Percentiles rank a stretch among this genome's conserved stretches.
phyloP scores from a whole-genome alignment of 2,113 vertebrate species.

The Globicephala melas region DNA sequence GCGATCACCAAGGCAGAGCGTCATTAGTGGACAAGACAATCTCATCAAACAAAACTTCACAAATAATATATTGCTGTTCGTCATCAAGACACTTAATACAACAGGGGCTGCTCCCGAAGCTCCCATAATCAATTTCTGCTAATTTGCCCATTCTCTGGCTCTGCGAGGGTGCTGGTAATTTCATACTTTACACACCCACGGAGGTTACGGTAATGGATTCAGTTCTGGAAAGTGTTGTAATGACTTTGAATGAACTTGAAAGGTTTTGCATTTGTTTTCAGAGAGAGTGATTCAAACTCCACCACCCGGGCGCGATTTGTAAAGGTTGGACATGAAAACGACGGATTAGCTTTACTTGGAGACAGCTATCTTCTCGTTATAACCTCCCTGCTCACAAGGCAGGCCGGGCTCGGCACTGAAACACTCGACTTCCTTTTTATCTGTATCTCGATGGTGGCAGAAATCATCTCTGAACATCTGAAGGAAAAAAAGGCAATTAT shows the following conservation, averaged over 20 bases:
- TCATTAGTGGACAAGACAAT: slow-evolving; percentile 77
- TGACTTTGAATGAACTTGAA: slow-evolving; percentile 86
- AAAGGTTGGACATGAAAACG: slow-evolving; percentile 79
- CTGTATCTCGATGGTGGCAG: slow-evolving; percentile 29
- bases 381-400: slow-evolving; percentile 63
- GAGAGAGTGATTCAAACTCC: slow-evolving; percentile 78
- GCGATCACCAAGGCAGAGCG: slow-evolving; percentile 73
- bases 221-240: slow-evolving; percentile 76
- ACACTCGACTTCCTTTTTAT: slow-evolving; percentile 73
- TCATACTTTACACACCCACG: slow-evolving; percentile 83
- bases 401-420: slow-evolving; percentile 40
- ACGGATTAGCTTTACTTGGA: slow-evolving; percentile 71
- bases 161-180: slow-evolving; percentile 76
- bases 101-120: slow-evolving; percentile 74
- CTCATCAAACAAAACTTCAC: slow-evolving; percentile 79
- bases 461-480: slow-evolving; percentile 69
- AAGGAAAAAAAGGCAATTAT: slow-evolving; percentile 67
- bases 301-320: slow-evolving; percentile 78
- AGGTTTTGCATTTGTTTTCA: slow-evolving; percentile 85
- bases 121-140: slow-evolving; percentile 82
- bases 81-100: slow-evolving; percentile 78
- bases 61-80: slow-evolving; percentile 79
- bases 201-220: slow-evolving; percentile 84
- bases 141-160: slow-evolving; percentile 79
- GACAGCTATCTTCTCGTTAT: slow-evolving; percentile 74